Base-by-base conservation (phyloP, 1,140 invertebrate genomes). In the Amyelois transitella region DNA sequence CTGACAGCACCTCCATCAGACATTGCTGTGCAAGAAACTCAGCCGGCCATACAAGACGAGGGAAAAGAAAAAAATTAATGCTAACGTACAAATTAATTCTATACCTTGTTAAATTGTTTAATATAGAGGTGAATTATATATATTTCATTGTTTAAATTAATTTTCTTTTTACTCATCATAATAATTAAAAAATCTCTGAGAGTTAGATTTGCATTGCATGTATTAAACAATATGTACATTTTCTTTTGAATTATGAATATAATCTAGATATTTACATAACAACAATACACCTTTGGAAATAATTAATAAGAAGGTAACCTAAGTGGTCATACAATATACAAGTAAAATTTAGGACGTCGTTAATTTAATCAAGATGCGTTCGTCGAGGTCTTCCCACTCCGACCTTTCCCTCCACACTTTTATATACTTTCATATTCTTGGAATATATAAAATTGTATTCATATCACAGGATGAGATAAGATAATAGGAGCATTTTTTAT, bases 1-100 rank as follows among this genome's bases (percentile, higher is more conserved):
- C 82, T 91, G 20, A 74, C 77, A 47, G 88, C 90, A 6, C 86
- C 86, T 10, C 55, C 78, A 14, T 62, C 63, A 21, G 82, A 86
- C 51, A 57, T 88, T 1, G 55, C 79, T 2, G 32, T 82, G 53
- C 75, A 62, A 62, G 85, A 88, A 64, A 77, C 71, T n/a, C 69
- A 78, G 25, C 72, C 69, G 50, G 63, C 59, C 6, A 55, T 60
- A 38, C 21, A 60, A n/a, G 59, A 75, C 25, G 54, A 73, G 25
- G 51, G 64, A 51, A 55, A 60, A 20, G 52, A 62, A 47, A 56
- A 43, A 22, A 24, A 17, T 1, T 28, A 28, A n/a, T n/a, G 45
- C 32, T 38, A 14, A 14, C n/a, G 5, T 21, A 20, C 6, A 48
- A 6, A 48, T 56, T 21, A 22, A 47, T 12, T 20, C n/a, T 18